Evolutionary conservation across 2,113 vertebrate genomes (phyloP).

Genomic region (Otocyon megalotis): DNA sequence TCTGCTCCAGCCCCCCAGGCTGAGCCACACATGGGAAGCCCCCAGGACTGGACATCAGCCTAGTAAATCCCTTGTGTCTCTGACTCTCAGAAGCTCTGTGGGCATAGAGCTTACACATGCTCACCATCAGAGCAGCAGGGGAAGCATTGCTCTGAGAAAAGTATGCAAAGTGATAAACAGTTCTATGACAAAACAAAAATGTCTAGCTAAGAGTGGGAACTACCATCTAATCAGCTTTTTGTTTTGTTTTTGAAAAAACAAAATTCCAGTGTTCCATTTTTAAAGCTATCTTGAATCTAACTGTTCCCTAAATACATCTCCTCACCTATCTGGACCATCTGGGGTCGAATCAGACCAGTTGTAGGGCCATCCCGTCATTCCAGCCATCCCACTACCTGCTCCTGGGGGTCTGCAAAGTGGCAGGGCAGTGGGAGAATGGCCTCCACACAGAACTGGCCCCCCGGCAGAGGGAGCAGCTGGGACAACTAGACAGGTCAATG

Average conservation of each 20-base stretch:
- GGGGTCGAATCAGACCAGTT: too few species aligned
- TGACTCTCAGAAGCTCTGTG: too few species aligned
- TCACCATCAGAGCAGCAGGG: too few species aligned
- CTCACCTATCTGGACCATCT: too few species aligned
- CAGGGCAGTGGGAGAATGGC: too few species aligned
- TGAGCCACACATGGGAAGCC: neutral
- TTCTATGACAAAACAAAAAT: neutral
- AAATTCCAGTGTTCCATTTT: neutral
- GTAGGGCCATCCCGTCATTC: too few species aligned
- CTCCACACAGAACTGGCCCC: too few species aligned
- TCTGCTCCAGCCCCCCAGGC: neutral
- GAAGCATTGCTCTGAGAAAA: neutral
- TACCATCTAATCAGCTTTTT: neutral
- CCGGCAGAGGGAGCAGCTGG: neutral
- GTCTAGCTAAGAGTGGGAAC: neutral
- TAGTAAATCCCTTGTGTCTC: neutral
- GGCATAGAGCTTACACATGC: too few species aligned
- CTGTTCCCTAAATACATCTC: neutral
- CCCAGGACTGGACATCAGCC: too few species aligned
- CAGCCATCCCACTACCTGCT: neutral
- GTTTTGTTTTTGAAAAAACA: neutral
- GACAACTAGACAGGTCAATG: rapidly evolving
- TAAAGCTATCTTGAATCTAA: neutral
- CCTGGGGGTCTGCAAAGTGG: neutral
- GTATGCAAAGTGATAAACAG: neutral